phyloP scores from a whole-genome alignment of 2,888 invertebrate genomes.

The Ectropis crepuscularia region DNA sequence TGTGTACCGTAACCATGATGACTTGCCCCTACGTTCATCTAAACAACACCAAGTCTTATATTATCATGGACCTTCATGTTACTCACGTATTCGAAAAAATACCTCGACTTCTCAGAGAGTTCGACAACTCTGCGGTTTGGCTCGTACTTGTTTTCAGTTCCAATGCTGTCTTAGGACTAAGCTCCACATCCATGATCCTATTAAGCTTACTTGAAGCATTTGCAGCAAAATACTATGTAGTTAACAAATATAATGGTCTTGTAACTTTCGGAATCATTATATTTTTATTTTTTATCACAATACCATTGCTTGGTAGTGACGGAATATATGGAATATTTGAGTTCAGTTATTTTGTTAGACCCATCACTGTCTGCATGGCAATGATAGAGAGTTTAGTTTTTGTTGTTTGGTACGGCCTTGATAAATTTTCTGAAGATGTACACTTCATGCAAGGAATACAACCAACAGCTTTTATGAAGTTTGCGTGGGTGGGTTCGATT shows the following conservation, averaged over 20 bases:
- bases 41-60: conserved; percentile 47
- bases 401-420: conserved; percentile 68
- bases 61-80: conserved; percentile 48
- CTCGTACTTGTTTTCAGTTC: conserved; percentile 57
- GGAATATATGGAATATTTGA: conserved; percentile 51
- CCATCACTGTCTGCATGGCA: conserved; percentile 52
- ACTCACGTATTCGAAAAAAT: conserved; percentile 63
- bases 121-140: conserved; percentile 54
- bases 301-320: conserved; percentile 58
- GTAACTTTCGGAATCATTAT: conserved; percentile 47
- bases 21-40: conserved; percentile 65
- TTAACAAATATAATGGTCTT: conserved; percentile 60
- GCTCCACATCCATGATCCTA: conserved; percentile 52
- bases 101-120: conserved; percentile 62
- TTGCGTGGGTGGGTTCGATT: conserved; percentile 57
- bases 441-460: conserved; percentile 78
- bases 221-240: conserved; percentile 44
- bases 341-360: conserved; percentile 47
- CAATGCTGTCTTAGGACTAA: conserved; percentile 52
- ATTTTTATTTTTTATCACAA: conserved; percentile 56
- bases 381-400: conserved; percentile 64
- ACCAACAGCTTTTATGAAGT: conserved; percentile 62
- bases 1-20: conserved; percentile 62
- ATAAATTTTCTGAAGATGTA: conserved; percentile 72
- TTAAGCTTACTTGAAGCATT: conserved; percentile 58